These are phyloP conservation scores for Pseudomyrmex cubaensis DNA, from an alignment of 1,140 invertebrate genomes.

Conservation along the genomic window DNA sequence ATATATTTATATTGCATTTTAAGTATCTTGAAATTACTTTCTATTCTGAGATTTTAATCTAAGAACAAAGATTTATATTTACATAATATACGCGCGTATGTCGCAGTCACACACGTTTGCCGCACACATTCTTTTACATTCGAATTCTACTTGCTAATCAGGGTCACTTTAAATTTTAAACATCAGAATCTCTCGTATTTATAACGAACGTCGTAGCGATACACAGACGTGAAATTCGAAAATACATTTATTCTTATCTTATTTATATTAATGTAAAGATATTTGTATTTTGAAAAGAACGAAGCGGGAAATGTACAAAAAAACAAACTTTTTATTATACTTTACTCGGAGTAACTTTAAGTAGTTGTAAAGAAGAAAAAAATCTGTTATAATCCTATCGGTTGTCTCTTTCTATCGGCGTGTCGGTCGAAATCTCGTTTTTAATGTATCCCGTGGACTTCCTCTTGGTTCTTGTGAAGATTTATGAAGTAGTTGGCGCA, in stretches of 20 bases:
- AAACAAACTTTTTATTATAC: not conserved
- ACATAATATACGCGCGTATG: not conserved
- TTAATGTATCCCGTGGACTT: constrained; percentile 51
- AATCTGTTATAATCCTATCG: not conserved
- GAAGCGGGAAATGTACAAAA: not conserved
- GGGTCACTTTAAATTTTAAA: constrained; percentile 11
- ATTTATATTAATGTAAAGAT: too few species aligned
- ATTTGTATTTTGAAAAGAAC: too few species aligned
- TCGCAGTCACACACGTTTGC: not conserved
- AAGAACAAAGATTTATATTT: constrained; percentile 12
- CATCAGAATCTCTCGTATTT: not conserved
- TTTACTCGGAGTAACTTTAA: not conserved
- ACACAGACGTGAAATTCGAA: not conserved
- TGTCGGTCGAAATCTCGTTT: constrained; percentile 49
- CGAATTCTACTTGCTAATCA: not conserved
- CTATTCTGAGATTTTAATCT: not conserved
- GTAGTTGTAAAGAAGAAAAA: not conserved
- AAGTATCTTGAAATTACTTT: not conserved
- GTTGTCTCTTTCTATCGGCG: constrained; percentile 11
- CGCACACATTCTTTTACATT: not conserved
- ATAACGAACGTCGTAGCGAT: not conserved
- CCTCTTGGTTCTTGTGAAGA: constrained; percentile 54
- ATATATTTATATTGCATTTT: too few species aligned
- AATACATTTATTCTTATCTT: not conserved
- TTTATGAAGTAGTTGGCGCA: constrained; percentile 66